Evolutionary conservation across 2,888 invertebrate genomes (phyloP), one percentile per base, ranked within the genome.

Genomic region (Apodemia mormo): DNA sequence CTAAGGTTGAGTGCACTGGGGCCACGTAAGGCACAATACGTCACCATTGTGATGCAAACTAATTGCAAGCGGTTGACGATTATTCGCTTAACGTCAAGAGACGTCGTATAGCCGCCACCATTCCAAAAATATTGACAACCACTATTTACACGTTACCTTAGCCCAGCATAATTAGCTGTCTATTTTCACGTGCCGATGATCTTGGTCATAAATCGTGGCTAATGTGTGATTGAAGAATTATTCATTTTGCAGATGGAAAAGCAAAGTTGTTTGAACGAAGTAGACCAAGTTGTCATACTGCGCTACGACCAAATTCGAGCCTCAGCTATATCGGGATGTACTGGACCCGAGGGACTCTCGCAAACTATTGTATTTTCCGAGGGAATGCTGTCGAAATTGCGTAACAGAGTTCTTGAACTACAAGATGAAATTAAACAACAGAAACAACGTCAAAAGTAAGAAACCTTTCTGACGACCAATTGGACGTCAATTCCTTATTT

Each of bases 241-340:
- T 58, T 29, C 29, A 58, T 58, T 70, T 80, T 86, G 22, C 78
- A 97, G 96, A 91, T 94, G 79, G 95, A 96, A 83, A 95, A 96
- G 85, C 98, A 98, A 85, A 94, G 94, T 72, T 94, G 96, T 81
- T 86, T 98, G 81, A 98, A 98, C 80, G 95, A 97, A 70, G 95
- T 98, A 2, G 95, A 96, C 68, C 94, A 95, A 71, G 94, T 96
- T 3, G 94, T 96, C 0, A 87, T 97, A 8, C 80, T 97, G 33
- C 95, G 95, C 49, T 94, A 96, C 79, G 94, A 95, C 81, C 97
- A 97, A 81, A 88, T 97, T 33, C 87, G 94, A 6, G 92, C 94
- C 0, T 84, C 93, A 0, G 91, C 92, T 1, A 77, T 94, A 9
- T 84, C 82, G 0, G 92, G 93, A 12, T 89, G 89, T 69, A 85